Base-by-base conservation (phyloP, 2,888 invertebrate genomes). In the Eumacrocentrus americanus region DNA sequence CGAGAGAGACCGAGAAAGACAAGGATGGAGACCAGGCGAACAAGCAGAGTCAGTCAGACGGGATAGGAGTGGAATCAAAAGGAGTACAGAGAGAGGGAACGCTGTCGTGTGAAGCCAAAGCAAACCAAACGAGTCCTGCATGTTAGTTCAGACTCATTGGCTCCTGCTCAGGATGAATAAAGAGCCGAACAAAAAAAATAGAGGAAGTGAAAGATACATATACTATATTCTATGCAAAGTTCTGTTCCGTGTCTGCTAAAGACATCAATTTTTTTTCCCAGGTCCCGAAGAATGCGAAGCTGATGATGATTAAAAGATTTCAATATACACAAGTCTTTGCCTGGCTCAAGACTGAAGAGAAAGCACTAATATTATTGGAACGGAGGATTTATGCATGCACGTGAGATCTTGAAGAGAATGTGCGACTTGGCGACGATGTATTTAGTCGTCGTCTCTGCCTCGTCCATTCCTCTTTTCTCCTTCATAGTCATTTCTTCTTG, bases 301-400 rank as follows among this genome's bases (percentile, higher is more conserved):
- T n/a, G n/a, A n/a, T n/a, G 29, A 9, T 29, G 4, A 29, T 29
- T 29, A 29, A 6, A 29, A 29, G 29, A 29, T 29, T 29, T 29
- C 9, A n/a, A 29, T 29, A 29, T 29, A 29, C 9, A 29, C 29
- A 29, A 9, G 29, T 6, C 9, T 29, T 4, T 29, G n/a, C 9
- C 4, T 29, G 9, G 29, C 5, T 4, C 29, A 9, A 29, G 29
- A 9, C 29, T n/a, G 29, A 9, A 29, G 29, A 29, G 29, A 29
- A 29, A 29, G 29, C 29, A 29, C 9, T 9, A 29, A 29, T 6
- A 29, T 29, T 29, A 29, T 29, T 29, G 29, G 29, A 29, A 29
- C 50, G 42, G 53, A 58, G 40, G 61, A 57, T 53, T 58, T 54
- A 48, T 42, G 23, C 34, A 57, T 57, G 57, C 61, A 57, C 57